These are phyloP conservation scores for Hydropsyche betteni DNA, from an alignment of 2,888 invertebrate species.

Conservation along the genomic window DNA sequence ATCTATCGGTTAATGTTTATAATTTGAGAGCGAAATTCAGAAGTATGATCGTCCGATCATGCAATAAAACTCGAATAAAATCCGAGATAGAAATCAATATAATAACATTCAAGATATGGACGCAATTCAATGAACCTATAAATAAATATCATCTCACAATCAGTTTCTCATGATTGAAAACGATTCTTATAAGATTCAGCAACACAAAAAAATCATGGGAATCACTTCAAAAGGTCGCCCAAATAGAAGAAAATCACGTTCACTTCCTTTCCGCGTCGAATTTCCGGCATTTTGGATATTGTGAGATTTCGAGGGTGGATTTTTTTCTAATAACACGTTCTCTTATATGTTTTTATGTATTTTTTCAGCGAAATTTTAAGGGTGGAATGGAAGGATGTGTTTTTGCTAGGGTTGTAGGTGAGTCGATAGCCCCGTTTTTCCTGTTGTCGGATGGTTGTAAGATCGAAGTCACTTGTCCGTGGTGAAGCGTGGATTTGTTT, in stretches of 20 bases:
- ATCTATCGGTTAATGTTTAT: slow-evolving; percentile 10
- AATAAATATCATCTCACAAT: too few species aligned
- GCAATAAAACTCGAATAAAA: too few species aligned
- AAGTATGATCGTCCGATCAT: too few species aligned
- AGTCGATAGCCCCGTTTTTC: slow-evolving; percentile 4
- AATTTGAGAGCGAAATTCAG: too few species aligned
- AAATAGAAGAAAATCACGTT: background rate
- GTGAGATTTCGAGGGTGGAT: background rate
- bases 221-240: background rate
- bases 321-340: background rate
- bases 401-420: slow-evolving; percentile 15
- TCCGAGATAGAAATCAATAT: too few species aligned
- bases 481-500: slow-evolving; percentile 44
- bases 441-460: background rate
- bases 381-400: slow-evolving; percentile 1
- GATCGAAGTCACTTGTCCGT: slow-evolving; percentile 39
- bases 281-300: background rate
- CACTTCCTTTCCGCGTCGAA: slow-evolving; percentile 10
- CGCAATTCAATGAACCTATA: too few species aligned
- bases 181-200: too few species aligned
- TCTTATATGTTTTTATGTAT: too few species aligned
- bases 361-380: background rate
- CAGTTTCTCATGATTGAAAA: too few species aligned
- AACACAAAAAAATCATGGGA: background rate
- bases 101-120: too few species aligned